A percentile compares a stretch with the other conserved stretches of the same genome.
Evolutionary conservation across 1,140 invertebrate species (phyloP).

Genomic region (Mercenaria mercenaria): DNA sequence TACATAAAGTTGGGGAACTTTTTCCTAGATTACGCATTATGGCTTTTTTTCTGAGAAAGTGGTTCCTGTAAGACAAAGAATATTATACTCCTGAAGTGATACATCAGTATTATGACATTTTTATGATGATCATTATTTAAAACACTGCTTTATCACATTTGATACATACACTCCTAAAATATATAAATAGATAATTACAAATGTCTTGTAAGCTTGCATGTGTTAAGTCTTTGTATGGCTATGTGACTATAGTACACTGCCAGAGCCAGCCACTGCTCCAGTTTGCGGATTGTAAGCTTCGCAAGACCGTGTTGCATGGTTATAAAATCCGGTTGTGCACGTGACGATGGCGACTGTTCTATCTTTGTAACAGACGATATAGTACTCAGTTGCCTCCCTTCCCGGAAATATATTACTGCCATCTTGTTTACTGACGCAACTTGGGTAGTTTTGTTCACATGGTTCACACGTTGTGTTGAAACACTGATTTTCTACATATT

Average conservation of each 20-base stretch:
- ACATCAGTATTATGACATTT: no score
- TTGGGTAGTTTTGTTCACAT: constrained; percentile 74
- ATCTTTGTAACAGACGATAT: constrained; percentile 76
- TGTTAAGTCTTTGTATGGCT: neutral
- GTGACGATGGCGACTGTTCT: constrained; percentile 76
- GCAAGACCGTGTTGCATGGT: constrained; percentile 65
- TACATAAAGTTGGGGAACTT: no score
- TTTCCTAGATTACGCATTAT: no score
- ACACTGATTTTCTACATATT: constrained; percentile 79
- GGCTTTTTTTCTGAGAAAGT: no score
- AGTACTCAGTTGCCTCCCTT: constrained; percentile 71
- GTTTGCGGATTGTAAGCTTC: constrained; percentile 50
- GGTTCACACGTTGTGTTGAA: constrained; percentile 74
- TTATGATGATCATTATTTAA: no score
- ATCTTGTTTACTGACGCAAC: constrained; percentile 77
- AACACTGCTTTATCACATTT: no score
- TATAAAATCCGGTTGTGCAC: constrained; percentile 73
- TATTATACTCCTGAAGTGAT: no score
- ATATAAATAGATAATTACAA: no score
- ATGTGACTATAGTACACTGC: constrained; percentile 11
- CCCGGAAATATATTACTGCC: constrained; percentile 80
- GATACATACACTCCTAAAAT: no score
- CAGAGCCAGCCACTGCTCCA: constrained; percentile 45
- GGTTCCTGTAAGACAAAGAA: no score
- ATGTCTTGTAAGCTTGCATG: neutral